phyloP scores from a whole-genome alignment of 2,888 invertebrate genomes.

The Brachypalpus laphriformis region DNA sequence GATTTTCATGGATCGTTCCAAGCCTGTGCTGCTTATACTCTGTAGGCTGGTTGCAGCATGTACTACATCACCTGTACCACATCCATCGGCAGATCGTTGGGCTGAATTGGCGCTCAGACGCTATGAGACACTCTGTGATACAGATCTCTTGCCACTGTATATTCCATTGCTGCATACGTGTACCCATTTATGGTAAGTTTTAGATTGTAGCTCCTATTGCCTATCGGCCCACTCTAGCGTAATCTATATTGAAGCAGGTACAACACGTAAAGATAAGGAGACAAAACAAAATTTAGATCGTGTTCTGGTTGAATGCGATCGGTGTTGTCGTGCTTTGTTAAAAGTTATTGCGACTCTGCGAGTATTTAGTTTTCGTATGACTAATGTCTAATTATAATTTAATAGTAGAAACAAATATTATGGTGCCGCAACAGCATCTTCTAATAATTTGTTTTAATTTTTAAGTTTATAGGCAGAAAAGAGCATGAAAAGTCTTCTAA shows the following conservation, averaged over 20 bases:
- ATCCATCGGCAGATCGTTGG: conserved; percentile 87
- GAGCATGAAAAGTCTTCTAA: not conserved
- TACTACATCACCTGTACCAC: conserved; percentile 83
- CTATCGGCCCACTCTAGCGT: no score
- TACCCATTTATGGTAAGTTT: conserved; percentile 85
- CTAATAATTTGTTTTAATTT: conserved; percentile 19
- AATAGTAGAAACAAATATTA: not conserved
- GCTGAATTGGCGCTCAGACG: conserved; percentile 88
- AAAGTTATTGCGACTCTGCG: not conserved
- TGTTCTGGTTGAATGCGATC: not conserved
- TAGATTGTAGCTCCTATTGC: not conserved
- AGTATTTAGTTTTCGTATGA: not conserved
- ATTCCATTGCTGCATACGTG: conserved; percentile 88
- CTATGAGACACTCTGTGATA: conserved; percentile 89
- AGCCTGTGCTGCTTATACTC: conserved; percentile 86
- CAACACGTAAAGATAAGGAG: not conserved
- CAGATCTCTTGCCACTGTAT: conserved; percentile 87
- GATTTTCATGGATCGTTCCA: conserved; percentile 86
- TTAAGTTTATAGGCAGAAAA: not conserved
- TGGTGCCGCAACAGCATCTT: not conserved
- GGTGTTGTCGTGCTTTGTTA: not conserved
- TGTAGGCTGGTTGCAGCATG: conserved; percentile 87
- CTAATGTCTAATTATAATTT: not conserved
- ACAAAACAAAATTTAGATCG: not conserved
- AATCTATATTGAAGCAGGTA: not conserved